A percentile compares a stretch with the other conserved stretches of the same genome.
Conservation (phyloP, 1,140 invertebrate species). For the Pseudoatta argentina region DNA sequence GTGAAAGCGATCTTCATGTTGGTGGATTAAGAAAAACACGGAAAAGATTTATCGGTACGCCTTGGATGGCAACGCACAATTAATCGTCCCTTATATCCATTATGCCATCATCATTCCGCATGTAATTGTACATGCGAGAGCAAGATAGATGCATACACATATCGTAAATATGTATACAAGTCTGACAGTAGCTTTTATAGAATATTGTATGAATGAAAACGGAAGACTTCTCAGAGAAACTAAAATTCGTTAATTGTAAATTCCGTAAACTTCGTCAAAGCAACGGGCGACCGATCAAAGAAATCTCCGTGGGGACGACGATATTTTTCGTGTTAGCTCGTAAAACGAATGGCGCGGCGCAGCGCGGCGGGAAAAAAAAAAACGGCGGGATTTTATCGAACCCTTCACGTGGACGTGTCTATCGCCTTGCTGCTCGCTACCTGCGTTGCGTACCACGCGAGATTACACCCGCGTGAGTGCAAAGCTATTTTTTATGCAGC, state of each 20-base stretch:
- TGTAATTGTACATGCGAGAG: background rate
- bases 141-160: too few relatives aligned
- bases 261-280: constrained; percentile 11
- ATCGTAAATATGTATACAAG: too few relatives aligned
- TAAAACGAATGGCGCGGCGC: background rate
- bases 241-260: constrained; percentile 33
- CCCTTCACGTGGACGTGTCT: constrained; percentile 47
- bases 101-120: background rate
- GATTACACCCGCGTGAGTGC: constrained; percentile 24
- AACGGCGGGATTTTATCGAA: constrained; percentile 37
- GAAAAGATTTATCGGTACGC: constrained; percentile 38
- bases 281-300: constrained; percentile 13
- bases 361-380: constrained; percentile 4
- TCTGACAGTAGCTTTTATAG: background rate
- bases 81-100: background rate
- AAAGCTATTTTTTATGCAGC: constrained; percentile 49
- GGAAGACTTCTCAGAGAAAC: background rate
- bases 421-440: constrained; percentile 33
- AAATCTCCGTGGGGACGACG: constrained; percentile 24
- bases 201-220: background rate
- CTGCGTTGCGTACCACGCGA: constrained; percentile 1
- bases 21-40: constrained; percentile 28
- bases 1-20: constrained; percentile 15
- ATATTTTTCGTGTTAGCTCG: constrained; percentile 53
- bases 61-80: background rate